Evolutionary conservation across 2,797 vertebrate species (phyloP).

Genomic region (Vultur gryphus): DNA sequence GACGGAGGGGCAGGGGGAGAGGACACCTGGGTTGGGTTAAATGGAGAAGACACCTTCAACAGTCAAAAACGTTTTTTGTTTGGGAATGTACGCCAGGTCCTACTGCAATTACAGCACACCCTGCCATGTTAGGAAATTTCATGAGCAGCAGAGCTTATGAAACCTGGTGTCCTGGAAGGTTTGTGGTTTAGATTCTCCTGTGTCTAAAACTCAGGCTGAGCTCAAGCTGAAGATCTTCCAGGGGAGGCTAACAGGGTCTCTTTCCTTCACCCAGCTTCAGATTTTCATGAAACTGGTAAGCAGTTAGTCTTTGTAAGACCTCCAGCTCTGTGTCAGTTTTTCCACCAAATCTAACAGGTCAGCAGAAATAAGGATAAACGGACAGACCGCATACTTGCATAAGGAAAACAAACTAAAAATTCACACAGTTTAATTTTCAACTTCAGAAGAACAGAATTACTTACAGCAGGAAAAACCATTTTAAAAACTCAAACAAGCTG

Average conservation of each 20-base stretch:
- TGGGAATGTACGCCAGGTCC: neutral
- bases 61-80: neutral
- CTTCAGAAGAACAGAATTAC: neutral
- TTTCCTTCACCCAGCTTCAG: neutral
- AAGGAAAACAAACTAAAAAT: neutral
- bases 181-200: neutral
- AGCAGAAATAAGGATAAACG: neutral
- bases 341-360: neutral
- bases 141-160: fast-evolving
- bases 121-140: neutral
- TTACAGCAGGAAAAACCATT: neutral
- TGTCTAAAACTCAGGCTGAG: neutral
- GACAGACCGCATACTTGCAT: neutral
- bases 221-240: neutral
- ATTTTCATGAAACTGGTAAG: neutral
- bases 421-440: neutral
- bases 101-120: neutral
- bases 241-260: neutral
- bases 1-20: neutral
- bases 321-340: neutral
- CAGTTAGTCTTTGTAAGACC: neutral
- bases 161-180: neutral
- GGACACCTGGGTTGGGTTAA: neutral
- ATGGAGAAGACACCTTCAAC: neutral
- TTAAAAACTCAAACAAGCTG: neutral